These are phyloP conservation scores for Odontomachus brunneus DNA, from an alignment of 1,140 invertebrate genomes.

Conservation along the genomic window DNA sequence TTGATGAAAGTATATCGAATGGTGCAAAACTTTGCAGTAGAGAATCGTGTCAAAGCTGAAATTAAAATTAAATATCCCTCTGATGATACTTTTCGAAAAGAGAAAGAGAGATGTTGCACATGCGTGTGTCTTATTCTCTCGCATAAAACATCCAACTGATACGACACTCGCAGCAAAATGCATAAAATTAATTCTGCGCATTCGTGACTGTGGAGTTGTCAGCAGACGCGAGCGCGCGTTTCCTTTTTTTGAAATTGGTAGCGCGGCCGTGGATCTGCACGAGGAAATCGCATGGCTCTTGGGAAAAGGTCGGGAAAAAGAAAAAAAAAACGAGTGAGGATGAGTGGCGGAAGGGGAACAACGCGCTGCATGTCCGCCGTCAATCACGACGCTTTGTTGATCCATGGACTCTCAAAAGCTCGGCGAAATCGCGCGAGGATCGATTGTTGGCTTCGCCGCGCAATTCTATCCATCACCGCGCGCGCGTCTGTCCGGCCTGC, in stretches of 20 bases:
- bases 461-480: background rate
- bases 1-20: background rate
- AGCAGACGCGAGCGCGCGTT: background rate
- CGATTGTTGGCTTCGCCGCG: background rate
- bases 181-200: background rate
- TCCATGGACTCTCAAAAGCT: background rate
- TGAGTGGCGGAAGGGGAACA: background rate
- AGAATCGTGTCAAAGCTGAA: background rate
- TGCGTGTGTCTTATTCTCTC: background rate
- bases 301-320: background rate
- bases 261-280: background rate
- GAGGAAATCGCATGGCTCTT: background rate
- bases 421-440: constrained; percentile 20
- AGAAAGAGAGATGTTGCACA: too few species aligned
- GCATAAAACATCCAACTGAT: background rate
- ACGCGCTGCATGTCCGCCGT: constrained; percentile 3
- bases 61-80: background rate
- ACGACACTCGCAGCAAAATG: too few species aligned
- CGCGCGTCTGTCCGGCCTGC: background rate
- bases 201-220: background rate
- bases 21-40: background rate
- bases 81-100: too few species aligned
- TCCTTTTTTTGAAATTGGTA: constrained; percentile 2
- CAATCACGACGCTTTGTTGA: constrained; percentile 42
- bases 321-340: background rate